Evolutionary conservation across 2,888 invertebrate species (phyloP), one percentile per base, ranked within the genome.

Genomic region (Dexiosoma caninum): DNA sequence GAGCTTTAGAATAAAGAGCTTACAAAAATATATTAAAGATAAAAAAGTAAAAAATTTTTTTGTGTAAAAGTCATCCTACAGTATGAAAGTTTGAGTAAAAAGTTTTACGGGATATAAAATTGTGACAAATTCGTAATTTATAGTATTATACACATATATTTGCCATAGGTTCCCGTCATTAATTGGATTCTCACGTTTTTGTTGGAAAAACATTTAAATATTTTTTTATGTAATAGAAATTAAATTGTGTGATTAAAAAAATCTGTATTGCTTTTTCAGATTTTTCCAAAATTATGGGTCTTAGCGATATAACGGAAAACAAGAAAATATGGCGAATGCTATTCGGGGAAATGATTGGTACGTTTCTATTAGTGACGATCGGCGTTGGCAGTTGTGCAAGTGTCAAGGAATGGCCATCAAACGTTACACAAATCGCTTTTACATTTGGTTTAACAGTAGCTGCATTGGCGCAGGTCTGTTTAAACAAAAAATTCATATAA

Each of bases 371-470:
- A 85, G 95, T 97, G 3, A 92, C 96, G 80, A 92, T 98, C 79
- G 98, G 97, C 32, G 95, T 97, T 86, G 96, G 95, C 0, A 94
- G 95, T 78, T 94, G 94, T 86, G 92, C 85, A 14, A 85, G 82
- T 77, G 87, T 86, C 93, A 83, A 72, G 81, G 83, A 79, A 16
- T 84, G 77, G 77, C 21, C 64, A 3, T 90, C 91, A 7, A 86
- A 88, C 27, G 87, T 88, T 75, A 87, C 86, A 72, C 94, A 94
- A 88, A 97, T 98, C 84, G 95, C 96, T 12, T 92, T 98, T 77
- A 94, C 95, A 84, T 98, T 98, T 90, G 98, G 97, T 42, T 92
- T 98, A 57, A 93, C 95, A 66, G 96, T 97, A 66, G 97, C 95
- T 5, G 94, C 96, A 71, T 92, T 97, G 85, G 97, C 95, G 5